These are phyloP conservation scores for Danio aesculapii DNA, from an alignment of 2,797 vertebrate species.

Conservation along the genomic window DNA sequence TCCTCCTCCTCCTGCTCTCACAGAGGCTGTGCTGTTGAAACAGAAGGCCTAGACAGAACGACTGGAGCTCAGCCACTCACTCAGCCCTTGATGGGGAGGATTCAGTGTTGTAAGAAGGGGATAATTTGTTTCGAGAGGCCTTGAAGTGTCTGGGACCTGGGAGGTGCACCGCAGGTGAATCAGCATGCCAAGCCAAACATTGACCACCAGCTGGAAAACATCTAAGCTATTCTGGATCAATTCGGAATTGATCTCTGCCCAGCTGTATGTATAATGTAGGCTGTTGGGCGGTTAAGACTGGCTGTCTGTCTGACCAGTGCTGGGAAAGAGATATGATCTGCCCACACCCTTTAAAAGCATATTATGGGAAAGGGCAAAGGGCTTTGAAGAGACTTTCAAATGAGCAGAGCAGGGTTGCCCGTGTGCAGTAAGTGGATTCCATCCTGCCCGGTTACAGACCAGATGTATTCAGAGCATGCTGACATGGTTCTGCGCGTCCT, in stretches of 20 bases:
- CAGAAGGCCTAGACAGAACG: constrained; percentile 43
- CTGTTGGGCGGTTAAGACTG: constrained; percentile 58
- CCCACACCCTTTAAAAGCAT: constrained; percentile 55
- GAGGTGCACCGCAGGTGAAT: constrained; percentile 75
- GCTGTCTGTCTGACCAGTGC: constrained; percentile 56
- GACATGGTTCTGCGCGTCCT: constrained; percentile 43
- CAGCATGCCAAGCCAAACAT: constrained; percentile 76
- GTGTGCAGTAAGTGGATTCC: constrained; percentile 53
- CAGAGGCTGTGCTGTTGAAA: constrained; percentile 35
- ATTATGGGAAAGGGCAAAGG: constrained; percentile 57
- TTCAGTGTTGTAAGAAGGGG: constrained; percentile 39
- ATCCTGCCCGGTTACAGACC: constrained; percentile 40
- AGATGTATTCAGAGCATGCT: constrained; percentile 52
- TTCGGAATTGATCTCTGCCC: constrained; percentile 77
- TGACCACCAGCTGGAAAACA: constrained; percentile 82
- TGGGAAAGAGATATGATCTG: constrained; percentile 56
- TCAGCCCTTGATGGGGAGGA: constrained; percentile 23
- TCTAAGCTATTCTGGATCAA: constrained; percentile 80
- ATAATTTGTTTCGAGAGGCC: constrained; percentile 47
- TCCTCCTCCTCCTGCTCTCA: constrained; percentile 45
- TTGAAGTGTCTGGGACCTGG: constrained; percentile 41
- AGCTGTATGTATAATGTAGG: constrained; percentile 80
- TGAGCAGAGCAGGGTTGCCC: constrained; percentile 44
- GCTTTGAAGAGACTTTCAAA: constrained; percentile 66
- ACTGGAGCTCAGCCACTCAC: constrained; percentile 38